Evolutionary conservation across 2,888 invertebrate genomes (phyloP).

Genomic region (Cerceris rybyensis): DNA sequence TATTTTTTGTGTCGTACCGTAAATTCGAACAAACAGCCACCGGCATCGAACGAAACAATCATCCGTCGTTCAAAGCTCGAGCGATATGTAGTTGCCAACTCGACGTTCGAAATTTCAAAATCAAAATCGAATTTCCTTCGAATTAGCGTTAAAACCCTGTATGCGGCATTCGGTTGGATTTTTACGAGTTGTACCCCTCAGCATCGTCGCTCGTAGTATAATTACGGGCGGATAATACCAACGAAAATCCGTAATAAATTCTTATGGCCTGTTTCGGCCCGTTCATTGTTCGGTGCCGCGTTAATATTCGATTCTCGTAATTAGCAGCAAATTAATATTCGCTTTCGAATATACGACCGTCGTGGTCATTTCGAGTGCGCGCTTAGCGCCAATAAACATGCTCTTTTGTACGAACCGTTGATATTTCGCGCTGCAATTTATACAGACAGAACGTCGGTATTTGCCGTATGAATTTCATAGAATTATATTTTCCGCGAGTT

Average conservation of each 20-base stretch:
- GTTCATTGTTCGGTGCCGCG: constrained; percentile 15
- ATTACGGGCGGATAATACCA: not conserved
- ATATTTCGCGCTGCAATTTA: constrained; percentile 26
- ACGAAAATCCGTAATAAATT: constrained; percentile 25
- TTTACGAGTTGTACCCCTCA: not conserved
- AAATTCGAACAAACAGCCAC: too few relatives aligned
- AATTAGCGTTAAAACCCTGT: not conserved
- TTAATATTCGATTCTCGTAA: constrained; percentile 34
- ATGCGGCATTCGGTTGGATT: not conserved
- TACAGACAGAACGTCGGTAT: constrained; percentile 34
- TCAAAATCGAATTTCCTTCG: not conserved
- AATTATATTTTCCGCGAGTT: constrained; percentile 36
- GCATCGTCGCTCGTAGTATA: not conserved
- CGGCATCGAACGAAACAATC: too few relatives aligned
- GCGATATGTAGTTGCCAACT: too few relatives aligned
- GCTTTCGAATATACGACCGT: constrained; percentile 20
- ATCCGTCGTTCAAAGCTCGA: too few relatives aligned
- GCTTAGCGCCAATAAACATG: constrained; percentile 43
- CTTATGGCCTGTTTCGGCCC: constrained; percentile 20
- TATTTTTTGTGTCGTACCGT: too few relatives aligned
- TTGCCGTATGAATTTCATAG: constrained; percentile 44
- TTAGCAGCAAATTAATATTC: constrained; percentile 49
- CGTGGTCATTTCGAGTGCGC: constrained; percentile 33
- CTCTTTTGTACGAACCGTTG: constrained; percentile 23
- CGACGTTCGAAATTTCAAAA: not conserved